phyloP scores from a whole-genome alignment of 2,113 vertebrate species.

The Chrysochloris asiatica region DNA sequence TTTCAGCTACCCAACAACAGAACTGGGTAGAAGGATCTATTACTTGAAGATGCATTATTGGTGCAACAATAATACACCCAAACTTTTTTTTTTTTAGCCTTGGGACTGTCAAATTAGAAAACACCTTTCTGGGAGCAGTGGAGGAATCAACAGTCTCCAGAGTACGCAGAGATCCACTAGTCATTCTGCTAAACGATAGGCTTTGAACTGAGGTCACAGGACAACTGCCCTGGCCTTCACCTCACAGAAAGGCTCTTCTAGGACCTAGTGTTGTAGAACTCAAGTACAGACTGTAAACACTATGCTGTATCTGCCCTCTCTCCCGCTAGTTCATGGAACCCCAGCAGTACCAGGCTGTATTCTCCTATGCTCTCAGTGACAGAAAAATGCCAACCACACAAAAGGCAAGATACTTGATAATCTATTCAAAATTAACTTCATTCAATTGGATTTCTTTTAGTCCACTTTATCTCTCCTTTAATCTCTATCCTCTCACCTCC shows the following conservation, averaged over 20 bases:
- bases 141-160: neutral
- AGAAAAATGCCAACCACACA: neutral
- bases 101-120: constrained; percentile 17
- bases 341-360: neutral
- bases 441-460: neutral
- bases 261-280: neutral
- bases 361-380: neutral
- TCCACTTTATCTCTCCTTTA: constrained; percentile 59
- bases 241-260: neutral
- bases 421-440: constrained; percentile 16
- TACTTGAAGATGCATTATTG: neutral
- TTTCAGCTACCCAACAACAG: neutral
- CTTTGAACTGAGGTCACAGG: neutral
- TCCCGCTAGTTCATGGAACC: neutral
- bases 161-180: neutral
- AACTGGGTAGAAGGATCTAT: neutral
- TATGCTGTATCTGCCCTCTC: neutral
- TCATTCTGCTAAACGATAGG: neutral
- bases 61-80: neutral
- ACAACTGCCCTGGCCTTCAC: neutral
- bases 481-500: neutral
- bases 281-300: neutral
- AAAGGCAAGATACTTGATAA: constrained; percentile 13
- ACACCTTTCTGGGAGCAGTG: neutral
- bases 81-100: neutral